Evolutionary conservation across 2,888 invertebrate species (phyloP).

Genomic region (Colostygia pectinataria): DNA sequence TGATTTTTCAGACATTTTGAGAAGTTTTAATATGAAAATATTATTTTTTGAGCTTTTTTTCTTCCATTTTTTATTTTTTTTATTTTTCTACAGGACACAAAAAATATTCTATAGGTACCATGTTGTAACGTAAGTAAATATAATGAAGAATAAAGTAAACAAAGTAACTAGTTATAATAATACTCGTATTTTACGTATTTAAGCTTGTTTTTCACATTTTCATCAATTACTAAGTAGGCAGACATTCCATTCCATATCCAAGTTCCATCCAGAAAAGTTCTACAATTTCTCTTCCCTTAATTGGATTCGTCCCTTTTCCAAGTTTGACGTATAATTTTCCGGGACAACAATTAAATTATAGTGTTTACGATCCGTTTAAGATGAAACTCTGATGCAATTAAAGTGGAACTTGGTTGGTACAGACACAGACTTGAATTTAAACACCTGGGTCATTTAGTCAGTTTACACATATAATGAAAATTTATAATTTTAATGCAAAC

Average conservation of each 20-base stretch:
- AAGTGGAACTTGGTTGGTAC: slow-evolving; percentile 22
- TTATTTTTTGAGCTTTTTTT: too few relatives aligned
- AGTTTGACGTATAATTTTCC: slow-evolving; percentile 35
- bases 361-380: slow-evolving; percentile 48
- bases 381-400: slow-evolving; percentile 50
- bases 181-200: too few relatives aligned
- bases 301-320: slow-evolving; percentile 33
- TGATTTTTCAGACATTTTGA: neutral
- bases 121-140: too few relatives aligned
- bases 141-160: too few relatives aligned
- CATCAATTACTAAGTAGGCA: slow-evolving; percentile 19
- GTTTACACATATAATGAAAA: too few relatives aligned
- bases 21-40: too few relatives aligned
- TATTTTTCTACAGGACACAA: too few relatives aligned
- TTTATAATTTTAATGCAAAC: too few relatives aligned
- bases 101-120: too few relatives aligned
- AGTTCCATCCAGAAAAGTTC: slow-evolving; percentile 31
- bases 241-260: slow-evolving; percentile 27
- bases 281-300: slow-evolving; percentile 32
- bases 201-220: slow-evolving; percentile 7
- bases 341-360: slow-evolving; percentile 37
- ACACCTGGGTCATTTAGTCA: neutral
- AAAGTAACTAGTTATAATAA: too few relatives aligned
- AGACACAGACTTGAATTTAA: neutral
- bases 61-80: too few relatives aligned